These are phyloP conservation scores for Brachionus calyciflorus DNA, from an alignment of 1,140 invertebrate species.

Conservation along the genomic window DNA sequence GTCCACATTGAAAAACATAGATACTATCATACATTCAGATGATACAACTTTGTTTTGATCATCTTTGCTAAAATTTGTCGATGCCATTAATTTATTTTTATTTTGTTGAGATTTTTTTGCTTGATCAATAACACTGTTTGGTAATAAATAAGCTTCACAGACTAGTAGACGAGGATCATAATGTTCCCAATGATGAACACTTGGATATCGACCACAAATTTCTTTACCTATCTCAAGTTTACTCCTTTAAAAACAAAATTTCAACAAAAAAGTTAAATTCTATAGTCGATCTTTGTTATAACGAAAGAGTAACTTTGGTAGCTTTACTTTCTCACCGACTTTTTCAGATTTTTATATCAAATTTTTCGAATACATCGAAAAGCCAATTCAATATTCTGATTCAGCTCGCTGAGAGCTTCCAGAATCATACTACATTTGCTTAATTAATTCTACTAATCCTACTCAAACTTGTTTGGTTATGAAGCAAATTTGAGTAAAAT, in stretches of 20 bases:
- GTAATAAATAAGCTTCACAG: constrained; percentile 65
- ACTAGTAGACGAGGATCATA: constrained; percentile 72
- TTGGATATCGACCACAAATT: constrained; percentile 62
- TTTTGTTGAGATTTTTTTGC: background rate
- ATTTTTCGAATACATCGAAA: no score
- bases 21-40: constrained; percentile 63
- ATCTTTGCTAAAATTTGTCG: constrained; percentile 35
- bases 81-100: constrained; percentile 43
- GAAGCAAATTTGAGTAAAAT: no score
- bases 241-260: constrained; percentile 57
- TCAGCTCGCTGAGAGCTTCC: no score
- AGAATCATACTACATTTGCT: no score
- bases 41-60: constrained; percentile 37
- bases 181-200: constrained; percentile 70
- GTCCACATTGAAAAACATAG: constrained; percentile 68
- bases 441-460: no score
- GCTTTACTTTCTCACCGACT: no score
- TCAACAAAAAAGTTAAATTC: no score
- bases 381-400: no score
- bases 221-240: constrained; percentile 60
- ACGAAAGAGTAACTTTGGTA: no score
- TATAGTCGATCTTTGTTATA: no score
- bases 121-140: constrained; percentile 48
- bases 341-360: no score
- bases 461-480: no score